Evolutionary conservation across 2,888 invertebrate genomes (phyloP), one percentile per base, ranked within the genome.

Genomic region (Galeruca laticollis): DNA sequence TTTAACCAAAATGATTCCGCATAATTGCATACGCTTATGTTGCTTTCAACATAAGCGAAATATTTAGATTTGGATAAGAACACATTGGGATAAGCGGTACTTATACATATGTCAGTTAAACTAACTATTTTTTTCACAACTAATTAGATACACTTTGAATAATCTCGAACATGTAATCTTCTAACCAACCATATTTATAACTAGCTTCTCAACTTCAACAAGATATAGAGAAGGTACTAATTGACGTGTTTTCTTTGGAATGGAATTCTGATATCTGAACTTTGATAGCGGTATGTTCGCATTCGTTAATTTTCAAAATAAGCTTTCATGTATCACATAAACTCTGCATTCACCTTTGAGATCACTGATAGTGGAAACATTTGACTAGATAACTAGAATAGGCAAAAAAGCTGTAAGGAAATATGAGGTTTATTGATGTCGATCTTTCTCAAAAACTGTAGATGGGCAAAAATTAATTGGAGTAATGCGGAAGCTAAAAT

Each of bases 31-130:
- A 18, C 47, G 47, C 15, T 47, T 47, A 47, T 15, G 13, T 13
- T 20, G 20, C 26, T 13, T 54, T 0, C 31, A 31, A n/a, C 31
- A 9, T 26, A 11, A 54, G 54, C 54, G 54, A 54, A 54, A 54
- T 54, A 54, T 54, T 54, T 54, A 31, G 26, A 54, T 54, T 54
- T 54, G 54, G 26, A 54, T 54, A 54, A 43, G 26, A 21, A 54
- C 31, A 31, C n/a, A 31, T 54, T 26, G 15, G 54, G 26, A 31
- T 54, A 31, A 52, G 54, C n/a, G 54, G 21, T 31, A 31, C 31
- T 26, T 26, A 1, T 26, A 54, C 10, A 6, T 13, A 49, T 26
- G 26, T 54, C n/a, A 13, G 15, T 26, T 13, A 26, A 54, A 1
- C 26, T 31, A 26, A 13, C 26, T 31, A 54, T 31, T 26, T 54